These are phyloP conservation scores for Drosophila virilis DNA, from an alignment of 1,140 invertebrate species.

Conservation along the genomic window DNA sequence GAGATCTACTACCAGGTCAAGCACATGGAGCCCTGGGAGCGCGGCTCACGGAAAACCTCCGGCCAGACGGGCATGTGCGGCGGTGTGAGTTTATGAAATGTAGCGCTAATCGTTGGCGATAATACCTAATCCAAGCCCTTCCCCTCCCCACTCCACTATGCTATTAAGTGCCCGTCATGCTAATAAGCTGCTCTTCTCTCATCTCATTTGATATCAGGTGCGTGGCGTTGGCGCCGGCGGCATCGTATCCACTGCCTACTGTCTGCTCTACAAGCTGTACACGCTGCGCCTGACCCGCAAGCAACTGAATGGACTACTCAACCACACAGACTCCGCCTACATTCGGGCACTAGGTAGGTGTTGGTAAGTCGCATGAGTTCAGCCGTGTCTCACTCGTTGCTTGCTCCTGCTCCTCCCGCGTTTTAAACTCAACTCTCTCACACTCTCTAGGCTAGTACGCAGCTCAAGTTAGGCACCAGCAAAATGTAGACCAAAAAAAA, in stretches of 20 bases:
- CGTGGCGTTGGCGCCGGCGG: constrained; percentile 99
- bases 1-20: constrained; percentile 99
- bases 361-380: constrained; percentile 94
- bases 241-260: constrained; percentile 96
- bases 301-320: constrained; percentile 97
- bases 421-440: neutral
- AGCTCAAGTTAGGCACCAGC: neutral
- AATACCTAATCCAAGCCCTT: neutral
- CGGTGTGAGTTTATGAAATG: constrained; percentile 90
- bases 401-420: constrained; percentile 65
- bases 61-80: constrained; percentile 99
- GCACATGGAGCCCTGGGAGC: constrained; percentile 99
- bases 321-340: constrained; percentile 98
- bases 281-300: constrained; percentile 98
- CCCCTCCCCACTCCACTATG: neutral
- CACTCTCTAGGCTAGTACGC: constrained; percentile 14
- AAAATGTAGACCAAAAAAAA: neutral
- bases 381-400: constrained; percentile 67
- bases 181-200: constrained; percentile 3
- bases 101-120: constrained; percentile 85
- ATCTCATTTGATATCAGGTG: constrained; percentile 86
- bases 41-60: constrained; percentile 97
- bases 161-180: neutral
- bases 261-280: constrained; percentile 98
- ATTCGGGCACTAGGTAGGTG: constrained; percentile 98